These are phyloP conservation scores for Enoplosus armatus DNA, from an alignment of 2,797 vertebrate genomes.

Conservation along the genomic window DNA sequence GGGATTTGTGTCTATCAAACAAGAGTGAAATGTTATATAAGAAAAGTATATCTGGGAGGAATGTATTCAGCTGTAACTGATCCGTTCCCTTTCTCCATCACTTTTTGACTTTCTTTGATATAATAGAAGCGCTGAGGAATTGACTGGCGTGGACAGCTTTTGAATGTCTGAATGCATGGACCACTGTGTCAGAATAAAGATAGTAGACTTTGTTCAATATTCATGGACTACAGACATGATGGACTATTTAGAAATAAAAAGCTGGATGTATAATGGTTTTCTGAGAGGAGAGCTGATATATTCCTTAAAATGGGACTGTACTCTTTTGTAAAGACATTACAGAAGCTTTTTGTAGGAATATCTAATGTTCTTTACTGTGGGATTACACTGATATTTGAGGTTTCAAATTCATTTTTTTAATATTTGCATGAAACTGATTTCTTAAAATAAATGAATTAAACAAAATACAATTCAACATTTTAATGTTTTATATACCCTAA, in stretches of 20 bases:
- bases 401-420: not conserved
- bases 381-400: conserved; percentile 3
- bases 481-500: not conserved
- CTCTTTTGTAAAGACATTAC: conserved; percentile 25
- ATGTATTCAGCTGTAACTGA: conserved; percentile 78
- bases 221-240: conserved; percentile 61
- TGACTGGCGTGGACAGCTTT: conserved; percentile 72
- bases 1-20: conserved; percentile 82
- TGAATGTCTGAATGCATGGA: conserved; percentile 70
- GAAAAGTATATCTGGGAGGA: conserved; percentile 78
- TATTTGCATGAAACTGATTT: not conserved
- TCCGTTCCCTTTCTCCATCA: conserved; percentile 70
- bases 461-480: not conserved
- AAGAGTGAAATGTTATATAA: conserved; percentile 82
- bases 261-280: conserved; percentile 7
- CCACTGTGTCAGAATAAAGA: conserved; percentile 62
- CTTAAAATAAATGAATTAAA: not conserved
- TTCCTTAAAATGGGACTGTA: conserved; percentile 5
- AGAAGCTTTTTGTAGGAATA: conserved; percentile 8
- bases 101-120: conserved; percentile 73
- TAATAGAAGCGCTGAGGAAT: conserved; percentile 71
- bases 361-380: conserved; percentile 18
- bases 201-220: conserved; percentile 63
- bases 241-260: conserved; percentile 63
- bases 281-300: conserved; percentile 23